phyloP scores from a whole-genome alignment of 1,140 invertebrate species.

The Chlorops oryzae region DNA sequence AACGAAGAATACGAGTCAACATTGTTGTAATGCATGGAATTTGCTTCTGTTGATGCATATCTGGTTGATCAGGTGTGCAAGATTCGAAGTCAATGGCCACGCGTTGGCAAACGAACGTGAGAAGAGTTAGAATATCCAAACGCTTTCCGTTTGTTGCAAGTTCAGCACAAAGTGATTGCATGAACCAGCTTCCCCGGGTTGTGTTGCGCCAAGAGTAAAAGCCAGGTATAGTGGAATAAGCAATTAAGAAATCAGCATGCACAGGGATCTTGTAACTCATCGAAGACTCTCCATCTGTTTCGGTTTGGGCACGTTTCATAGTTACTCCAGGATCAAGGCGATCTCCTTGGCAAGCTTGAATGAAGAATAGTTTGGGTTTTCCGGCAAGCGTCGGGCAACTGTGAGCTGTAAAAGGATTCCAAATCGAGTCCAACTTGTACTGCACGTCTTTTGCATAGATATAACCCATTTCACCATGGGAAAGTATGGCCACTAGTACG shows the following conservation, averaged over 20 bases:
- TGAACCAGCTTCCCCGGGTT: slow-evolving; percentile 91
- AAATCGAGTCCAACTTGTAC: slow-evolving; percentile 77
- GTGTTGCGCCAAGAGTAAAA: slow-evolving; percentile 95
- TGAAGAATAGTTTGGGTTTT: slow-evolving; percentile 91
- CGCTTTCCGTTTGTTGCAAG: slow-evolving; percentile 65
- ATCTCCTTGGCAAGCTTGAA: slow-evolving; percentile 89
- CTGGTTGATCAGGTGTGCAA: slow-evolving; percentile 70
- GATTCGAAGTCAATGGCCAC: slow-evolving; percentile 89
- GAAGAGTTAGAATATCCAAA: slow-evolving; percentile 75
- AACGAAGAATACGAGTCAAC: slow-evolving; percentile 76
- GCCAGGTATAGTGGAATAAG: slow-evolving; percentile 88
- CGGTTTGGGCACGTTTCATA: slow-evolving; percentile 49
- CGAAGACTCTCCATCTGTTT: slow-evolving; percentile 65
- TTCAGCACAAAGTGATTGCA: slow-evolving; percentile 85
- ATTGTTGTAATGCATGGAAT: slow-evolving; percentile 91
- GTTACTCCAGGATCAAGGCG: slow-evolving; percentile 69
- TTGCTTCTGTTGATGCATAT: slow-evolving; percentile 91
- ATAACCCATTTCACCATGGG: slow-evolving; percentile 83
- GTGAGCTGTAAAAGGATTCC: slow-evolving; percentile 81
- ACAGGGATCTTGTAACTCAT: slow-evolving; percentile 75
- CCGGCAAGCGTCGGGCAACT: slow-evolving; percentile 80
- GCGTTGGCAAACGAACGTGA: slow-evolving; percentile 81
- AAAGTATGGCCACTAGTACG: slow-evolving; percentile 72
- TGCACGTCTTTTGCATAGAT: slow-evolving; percentile 81
- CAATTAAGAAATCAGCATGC: slow-evolving; percentile 92